phyloP scores from a whole-genome alignment of 2,113 vertebrate genomes.

The Pelecanoides urinatrix region DNA sequence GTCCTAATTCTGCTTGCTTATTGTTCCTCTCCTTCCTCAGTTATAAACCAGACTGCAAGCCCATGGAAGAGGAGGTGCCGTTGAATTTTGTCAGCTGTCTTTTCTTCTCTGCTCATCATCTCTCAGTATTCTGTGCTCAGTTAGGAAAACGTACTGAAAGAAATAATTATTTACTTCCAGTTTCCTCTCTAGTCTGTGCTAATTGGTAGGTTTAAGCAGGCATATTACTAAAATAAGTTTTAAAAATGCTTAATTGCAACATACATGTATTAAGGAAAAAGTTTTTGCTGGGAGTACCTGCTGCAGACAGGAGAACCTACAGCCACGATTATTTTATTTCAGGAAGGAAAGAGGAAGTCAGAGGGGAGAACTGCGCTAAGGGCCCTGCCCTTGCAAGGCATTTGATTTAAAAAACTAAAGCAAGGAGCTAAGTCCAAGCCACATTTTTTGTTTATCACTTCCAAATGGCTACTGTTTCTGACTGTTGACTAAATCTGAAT shows the following conservation, averaged over 20 bases:
- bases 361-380: not conserved
- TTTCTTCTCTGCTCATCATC: not conserved
- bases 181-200: not conserved
- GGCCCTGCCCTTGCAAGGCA: not conserved
- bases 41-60: not conserved
- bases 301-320: not conserved
- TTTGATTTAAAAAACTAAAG: not conserved
- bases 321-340: not conserved
- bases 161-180: not conserved
- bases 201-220: not conserved
- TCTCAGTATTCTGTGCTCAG: not conserved
- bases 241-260: not conserved
- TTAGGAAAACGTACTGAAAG: not conserved
- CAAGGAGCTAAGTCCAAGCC: not conserved
- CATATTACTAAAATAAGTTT: not conserved
- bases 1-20: not conserved
- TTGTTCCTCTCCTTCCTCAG: not conserved
- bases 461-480: not conserved
- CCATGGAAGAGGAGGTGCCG: not conserved
- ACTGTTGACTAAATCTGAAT: not conserved
- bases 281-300: not conserved
- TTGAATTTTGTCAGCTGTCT: not conserved
- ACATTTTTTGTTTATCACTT: not conserved
- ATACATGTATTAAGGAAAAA: not conserved
- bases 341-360: not conserved